These are phyloP conservation scores for Odontesthes bonariensis DNA, from an alignment of 2,113 vertebrate genomes.

Conservation along the genomic window DNA sequence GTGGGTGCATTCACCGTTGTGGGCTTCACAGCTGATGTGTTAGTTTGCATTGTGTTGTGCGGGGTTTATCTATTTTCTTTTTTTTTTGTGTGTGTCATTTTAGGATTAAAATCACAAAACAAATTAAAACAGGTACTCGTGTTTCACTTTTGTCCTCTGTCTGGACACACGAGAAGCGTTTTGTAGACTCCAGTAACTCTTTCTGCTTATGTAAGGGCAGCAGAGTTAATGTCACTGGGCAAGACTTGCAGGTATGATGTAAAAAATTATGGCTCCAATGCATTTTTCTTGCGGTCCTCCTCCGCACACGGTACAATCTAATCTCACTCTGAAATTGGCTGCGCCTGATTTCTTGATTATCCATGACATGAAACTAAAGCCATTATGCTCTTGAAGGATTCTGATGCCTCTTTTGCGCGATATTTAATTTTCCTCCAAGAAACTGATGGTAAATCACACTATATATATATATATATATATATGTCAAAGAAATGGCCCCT, in stretches of 20 bases:
- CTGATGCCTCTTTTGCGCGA: neutral
- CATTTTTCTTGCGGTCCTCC: neutral
- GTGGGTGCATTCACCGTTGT: too few relatives aligned
- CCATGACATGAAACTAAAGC: slow-evolving; percentile 9
- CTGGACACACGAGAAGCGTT: neutral
- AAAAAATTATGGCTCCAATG: neutral
- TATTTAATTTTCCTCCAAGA: neutral
- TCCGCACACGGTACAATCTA: neutral
- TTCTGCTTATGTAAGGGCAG: neutral
- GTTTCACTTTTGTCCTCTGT: neutral
- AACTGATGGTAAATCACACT: neutral
- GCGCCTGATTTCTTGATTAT: slow-evolving; percentile 23
- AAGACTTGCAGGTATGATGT: slow-evolving; percentile 4
- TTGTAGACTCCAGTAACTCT: neutral
- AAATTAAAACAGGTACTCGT: too few relatives aligned
- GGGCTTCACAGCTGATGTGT: too few relatives aligned
- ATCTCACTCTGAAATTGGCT: slow-evolving; percentile 11
- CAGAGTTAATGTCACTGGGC: slow-evolving; percentile 1
- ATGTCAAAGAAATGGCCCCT: slow-evolving; percentile 1
- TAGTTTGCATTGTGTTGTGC: neutral
- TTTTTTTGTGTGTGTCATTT: too few relatives aligned
- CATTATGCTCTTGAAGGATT: neutral
- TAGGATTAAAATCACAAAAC: too few relatives aligned
- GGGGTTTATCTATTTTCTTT: neutral
- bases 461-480: too few relatives aligned